Evolutionary conservation across 2,797 vertebrate genomes (phyloP), one percentile per base, ranked within the genome.

Genomic region (Australoheros facetus): DNA sequence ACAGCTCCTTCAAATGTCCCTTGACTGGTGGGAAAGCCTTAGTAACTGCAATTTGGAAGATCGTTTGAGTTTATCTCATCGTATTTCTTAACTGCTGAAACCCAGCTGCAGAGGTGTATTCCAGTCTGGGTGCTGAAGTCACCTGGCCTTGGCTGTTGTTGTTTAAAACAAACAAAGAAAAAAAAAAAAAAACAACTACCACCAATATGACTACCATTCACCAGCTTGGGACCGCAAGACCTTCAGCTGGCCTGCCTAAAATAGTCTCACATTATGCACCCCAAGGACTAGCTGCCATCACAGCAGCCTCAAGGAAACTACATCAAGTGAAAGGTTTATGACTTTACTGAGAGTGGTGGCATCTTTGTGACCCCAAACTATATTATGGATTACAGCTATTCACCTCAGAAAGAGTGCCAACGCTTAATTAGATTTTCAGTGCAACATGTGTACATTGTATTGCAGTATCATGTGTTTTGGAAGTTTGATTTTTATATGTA

Each of bases 231-330:
- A 92, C 86, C 81, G 70, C 90, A 81, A 90, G 86, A 86, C 88
- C 90, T 92, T 87, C 72, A 82, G 81, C 83, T 82, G 69, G 74
- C 86, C 82, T 86, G 92, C 94, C 87, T 45, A 90, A 95, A 95
- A 95, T 95, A 95, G 91, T 79, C 77, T 64, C 58, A 56, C 79
- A 80, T 89, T 92, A 87, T 82, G 86, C 56, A 75, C 83, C 84
- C 87, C 82, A 86, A 91, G 91, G 91, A 79, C 88, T 81, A 75
- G 56, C 84, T 76, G 87, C 73, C 88, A 89, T 91, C 86, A 73
- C 79, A 66, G 90, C 59, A 75, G 84, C 88, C 91, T 86, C 71
- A 89, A 92, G 89, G 87, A 93, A 91, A 86, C 79, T 16, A 39
- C 81, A 79, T 90, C 56, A 71, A 92, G 81, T 85, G 72, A 86